phyloP scores from a whole-genome alignment of 2,797 vertebrate species.

The Melanotaenia parkinsoni region DNA sequence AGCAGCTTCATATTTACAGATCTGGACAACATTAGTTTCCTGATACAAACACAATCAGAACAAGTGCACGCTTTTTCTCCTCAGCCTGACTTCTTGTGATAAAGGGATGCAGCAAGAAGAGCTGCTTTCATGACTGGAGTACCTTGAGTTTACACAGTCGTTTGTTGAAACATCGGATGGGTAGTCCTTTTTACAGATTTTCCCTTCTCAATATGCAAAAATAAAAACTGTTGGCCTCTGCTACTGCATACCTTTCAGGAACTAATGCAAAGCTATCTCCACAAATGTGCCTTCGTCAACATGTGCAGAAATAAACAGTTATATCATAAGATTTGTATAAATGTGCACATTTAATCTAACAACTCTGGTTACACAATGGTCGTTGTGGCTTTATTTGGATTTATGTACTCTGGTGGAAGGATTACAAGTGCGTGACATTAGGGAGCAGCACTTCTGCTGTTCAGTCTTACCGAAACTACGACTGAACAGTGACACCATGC shows the following conservation, averaged over 20 bases:
- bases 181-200: constrained; percentile 35
- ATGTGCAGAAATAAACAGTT: constrained; percentile 45
- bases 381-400: constrained; percentile 51
- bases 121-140: constrained; percentile 37
- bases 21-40: constrained; percentile 50
- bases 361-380: constrained; percentile 61
- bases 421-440: constrained; percentile 37
- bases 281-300: background rate
- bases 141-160: constrained; percentile 40
- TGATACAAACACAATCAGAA: constrained; percentile 54
- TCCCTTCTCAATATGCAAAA: constrained; percentile 7
- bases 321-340: constrained; percentile 46
- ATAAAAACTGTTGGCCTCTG: constrained; percentile 6
- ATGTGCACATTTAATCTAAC: constrained; percentile 57
- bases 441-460: background rate
- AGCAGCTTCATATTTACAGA: constrained; percentile 45
- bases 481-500: constrained; percentile 70
- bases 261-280: constrained; percentile 4
- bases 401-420: constrained; percentile 51
- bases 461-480: constrained; percentile 3
- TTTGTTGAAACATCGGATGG: constrained; percentile 34
- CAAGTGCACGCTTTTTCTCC: constrained; percentile 5
- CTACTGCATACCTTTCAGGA: constrained; percentile 2
- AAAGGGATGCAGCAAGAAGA: constrained; percentile 52
- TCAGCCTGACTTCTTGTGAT: constrained; percentile 45